These are phyloP conservation scores for Irena cyanogastra DNA, from an alignment of 2,113 vertebrate species.

Conservation along the genomic window DNA sequence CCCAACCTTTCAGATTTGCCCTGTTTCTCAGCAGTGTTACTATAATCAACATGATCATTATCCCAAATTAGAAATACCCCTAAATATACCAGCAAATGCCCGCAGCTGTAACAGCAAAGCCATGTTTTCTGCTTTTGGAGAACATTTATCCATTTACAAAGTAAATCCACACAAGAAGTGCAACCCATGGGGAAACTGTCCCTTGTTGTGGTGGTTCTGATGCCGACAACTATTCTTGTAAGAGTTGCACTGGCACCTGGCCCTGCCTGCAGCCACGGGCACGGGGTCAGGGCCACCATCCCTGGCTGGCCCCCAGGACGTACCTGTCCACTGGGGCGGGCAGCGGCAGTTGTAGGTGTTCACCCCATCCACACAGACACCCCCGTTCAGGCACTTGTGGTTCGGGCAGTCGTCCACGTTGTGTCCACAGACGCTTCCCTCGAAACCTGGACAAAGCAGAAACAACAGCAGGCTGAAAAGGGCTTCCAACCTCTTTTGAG, in stretches of 20 bases:
- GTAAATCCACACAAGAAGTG: accelerated
- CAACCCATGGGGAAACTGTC: neutral
- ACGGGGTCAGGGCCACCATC: neutral
- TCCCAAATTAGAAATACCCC: neutral
- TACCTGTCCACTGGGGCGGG: constrained; percentile 94
- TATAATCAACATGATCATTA: neutral
- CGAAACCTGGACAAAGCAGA: constrained; percentile 79
- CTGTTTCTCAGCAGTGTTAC: neutral
- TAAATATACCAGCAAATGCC: neutral
- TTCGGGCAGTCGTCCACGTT: constrained; percentile 92
- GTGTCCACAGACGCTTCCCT: constrained; percentile 85
- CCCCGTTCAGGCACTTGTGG: constrained; percentile 89
- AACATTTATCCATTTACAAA: neutral
- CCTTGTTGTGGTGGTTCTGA: neutral
- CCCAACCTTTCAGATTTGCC: neutral
- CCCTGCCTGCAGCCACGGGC: neutral
- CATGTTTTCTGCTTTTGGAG: neutral
- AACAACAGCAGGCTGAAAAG: neutral
- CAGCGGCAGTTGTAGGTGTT: constrained; percentile 97
- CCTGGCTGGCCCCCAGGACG: neutral
- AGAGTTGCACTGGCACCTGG: neutral
- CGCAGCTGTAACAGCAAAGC: neutral
- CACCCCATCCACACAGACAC: constrained; percentile 91
- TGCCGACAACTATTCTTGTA: neutral
- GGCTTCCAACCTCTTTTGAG: neutral